Conservation (phyloP, 1,140 invertebrate species). For the Laupala kohalensis region DNA sequence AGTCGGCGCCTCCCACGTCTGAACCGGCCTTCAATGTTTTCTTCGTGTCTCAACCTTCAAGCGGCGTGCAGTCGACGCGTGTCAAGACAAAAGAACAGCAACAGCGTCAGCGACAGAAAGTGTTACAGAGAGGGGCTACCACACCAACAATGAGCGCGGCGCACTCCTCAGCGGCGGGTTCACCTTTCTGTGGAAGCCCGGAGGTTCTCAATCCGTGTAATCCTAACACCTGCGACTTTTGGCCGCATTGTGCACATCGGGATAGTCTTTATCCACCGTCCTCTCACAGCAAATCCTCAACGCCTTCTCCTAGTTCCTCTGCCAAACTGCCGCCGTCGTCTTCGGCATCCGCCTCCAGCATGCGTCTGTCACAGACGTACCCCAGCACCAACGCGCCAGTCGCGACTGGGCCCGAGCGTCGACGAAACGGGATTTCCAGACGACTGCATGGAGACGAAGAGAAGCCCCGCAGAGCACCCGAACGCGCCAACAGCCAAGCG, state of each 20-base stretch:
- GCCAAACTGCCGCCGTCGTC: slow-evolving; percentile 6
- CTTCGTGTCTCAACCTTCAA: slow-evolving; percentile 26
- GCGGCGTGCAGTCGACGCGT: slow-evolving; percentile 11
- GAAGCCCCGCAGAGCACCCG: slow-evolving; percentile 15
- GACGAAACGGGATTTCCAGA: slow-evolving; percentile 16
- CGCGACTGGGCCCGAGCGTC: neutral
- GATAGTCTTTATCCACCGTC: slow-evolving; percentile 23
- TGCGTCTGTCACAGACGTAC: slow-evolving; percentile 42
- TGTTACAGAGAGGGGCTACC: slow-evolving; percentile 33
- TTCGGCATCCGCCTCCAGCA: slow-evolving; percentile 20
- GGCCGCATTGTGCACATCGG: slow-evolving; percentile 39
- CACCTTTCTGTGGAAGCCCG: slow-evolving; percentile 22
- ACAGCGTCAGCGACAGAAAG: slow-evolving; percentile 23
- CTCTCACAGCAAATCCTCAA: slow-evolving; percentile 11
- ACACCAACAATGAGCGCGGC: slow-evolving; percentile 24
- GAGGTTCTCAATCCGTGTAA: slow-evolving; percentile 31
- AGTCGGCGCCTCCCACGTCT: neutral
- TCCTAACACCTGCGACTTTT: slow-evolving; percentile 39
- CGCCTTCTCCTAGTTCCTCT: slow-evolving; percentile 4
- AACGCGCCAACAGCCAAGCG: slow-evolving; percentile 17
- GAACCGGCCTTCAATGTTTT: slow-evolving; percentile 29
- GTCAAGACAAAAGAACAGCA: slow-evolving; percentile 22
- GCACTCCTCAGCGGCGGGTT: slow-evolving; percentile 22
- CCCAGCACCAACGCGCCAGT: slow-evolving; percentile 26
- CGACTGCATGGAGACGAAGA: slow-evolving; percentile 21